Base-by-base conservation (phyloP, 2,113 vertebrate species). In the Fulica atra region DNA sequence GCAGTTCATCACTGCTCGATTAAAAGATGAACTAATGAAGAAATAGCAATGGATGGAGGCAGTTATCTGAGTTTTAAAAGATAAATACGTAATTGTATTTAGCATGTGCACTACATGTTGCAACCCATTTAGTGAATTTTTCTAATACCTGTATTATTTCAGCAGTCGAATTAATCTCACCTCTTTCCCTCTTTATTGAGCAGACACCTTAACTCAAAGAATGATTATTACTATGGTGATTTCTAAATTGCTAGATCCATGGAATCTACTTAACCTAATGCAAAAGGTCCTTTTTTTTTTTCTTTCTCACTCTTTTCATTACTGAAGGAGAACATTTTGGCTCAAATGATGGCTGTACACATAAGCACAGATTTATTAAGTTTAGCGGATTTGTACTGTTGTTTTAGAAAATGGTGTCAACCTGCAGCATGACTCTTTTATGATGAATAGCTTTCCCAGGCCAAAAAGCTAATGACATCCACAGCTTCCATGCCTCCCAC, bases 391-490 rank as follows among this genome's bases (percentile, higher is more conserved):
- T 93, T 91, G 48, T 77, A 44, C 72, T 80, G 81, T 94, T 94
- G 80, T 92, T 90, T 83, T 84, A 85, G 44, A 78, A 87, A 89
- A 69, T 61, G 54, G 31, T 96, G 92, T 93, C 86, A 92, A 35
- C 86, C 36, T 86, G 21, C 51, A 65, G 35, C 11, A 31, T 59
- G 93, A 50, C 76, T 96, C 95, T 84, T 81, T 63, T 33, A 63
- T 94, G 68, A 93, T 78, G 51, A 90, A 69, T 42, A 73, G 35
- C 48, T 76, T 94, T 96, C 77, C 80, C 54, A 54, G 95, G 50
- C 84, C 86, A 81, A 88, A 40, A 74, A 92, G 71, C 69, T 95
- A 86, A 96, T 74, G 95, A 85, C 89, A 95, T 20, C 68, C 42
- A 31, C 81, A 82, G 81, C 77, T 84, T 79, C 85, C 44, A 23